phyloP scores from a whole-genome alignment of 2,888 invertebrate genomes.

The Himalopsyche japonica region DNA sequence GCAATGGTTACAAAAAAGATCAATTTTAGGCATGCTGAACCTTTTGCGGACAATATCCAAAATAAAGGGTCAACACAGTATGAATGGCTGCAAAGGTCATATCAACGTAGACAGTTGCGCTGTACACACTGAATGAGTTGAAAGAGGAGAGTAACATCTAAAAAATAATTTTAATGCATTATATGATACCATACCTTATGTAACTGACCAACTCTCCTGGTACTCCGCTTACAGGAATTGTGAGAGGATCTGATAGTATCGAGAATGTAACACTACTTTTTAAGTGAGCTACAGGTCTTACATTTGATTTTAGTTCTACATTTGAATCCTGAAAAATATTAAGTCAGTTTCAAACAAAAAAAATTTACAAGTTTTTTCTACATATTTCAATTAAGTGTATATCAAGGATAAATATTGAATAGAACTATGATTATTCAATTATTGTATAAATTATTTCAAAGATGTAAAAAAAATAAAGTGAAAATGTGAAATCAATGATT shows the following conservation, averaged over 20 bases:
- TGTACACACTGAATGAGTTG: too few species aligned
- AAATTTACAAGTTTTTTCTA: background rate
- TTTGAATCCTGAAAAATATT: background rate
- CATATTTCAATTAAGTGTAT: background rate
- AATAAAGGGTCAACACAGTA: too few species aligned
- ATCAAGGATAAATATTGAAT: too few species aligned
- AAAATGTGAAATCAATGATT: background rate
- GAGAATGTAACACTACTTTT: conserved; percentile 72
- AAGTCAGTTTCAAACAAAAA: background rate
- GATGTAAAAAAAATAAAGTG: background rate
- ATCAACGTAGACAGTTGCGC: too few species aligned
- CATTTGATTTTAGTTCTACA: conserved; percentile 9
- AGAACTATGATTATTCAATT: too few species aligned
- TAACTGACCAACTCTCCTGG: conserved; percentile 69
- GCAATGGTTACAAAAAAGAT: too few species aligned
- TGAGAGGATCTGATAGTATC: conserved; percentile 75
- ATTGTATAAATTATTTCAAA: background rate
- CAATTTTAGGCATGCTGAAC: too few species aligned
- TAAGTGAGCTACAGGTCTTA: conserved; percentile 74
- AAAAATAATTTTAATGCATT: too few species aligned
- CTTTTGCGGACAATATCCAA: too few species aligned
- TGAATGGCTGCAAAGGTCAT: too few species aligned
- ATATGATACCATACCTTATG: conserved; percentile 54
- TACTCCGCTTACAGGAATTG: conserved; percentile 66
- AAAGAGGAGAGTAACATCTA: too few species aligned